phyloP scores from a whole-genome alignment of 1,140 invertebrate species.

The Drosophila gunungcola region DNA sequence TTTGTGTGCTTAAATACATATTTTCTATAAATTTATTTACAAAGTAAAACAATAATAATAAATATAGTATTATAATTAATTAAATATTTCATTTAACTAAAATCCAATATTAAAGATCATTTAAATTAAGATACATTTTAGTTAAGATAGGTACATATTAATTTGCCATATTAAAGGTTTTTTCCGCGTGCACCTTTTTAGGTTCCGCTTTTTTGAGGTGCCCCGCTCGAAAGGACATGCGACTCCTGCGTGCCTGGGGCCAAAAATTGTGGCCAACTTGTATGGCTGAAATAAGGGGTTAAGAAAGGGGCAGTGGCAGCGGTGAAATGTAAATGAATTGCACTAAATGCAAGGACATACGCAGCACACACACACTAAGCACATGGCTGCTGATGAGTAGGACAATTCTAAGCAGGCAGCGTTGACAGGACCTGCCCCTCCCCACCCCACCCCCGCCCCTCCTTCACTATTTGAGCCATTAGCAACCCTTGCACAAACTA shows the following conservation, averaged over 20 bases:
- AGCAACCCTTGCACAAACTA: conserved; percentile 68
- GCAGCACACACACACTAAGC: conserved; percentile 51
- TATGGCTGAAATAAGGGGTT: conserved; percentile 6
- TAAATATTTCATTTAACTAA: too few species aligned
- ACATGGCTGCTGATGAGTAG: conserved; percentile 34
- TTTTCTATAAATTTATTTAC: too few species aligned
- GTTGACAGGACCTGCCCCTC: conserved; percentile 50
- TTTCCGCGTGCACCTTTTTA: conserved; percentile 15
- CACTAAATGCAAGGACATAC: conserved; percentile 80
- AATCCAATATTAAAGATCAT: background rate
- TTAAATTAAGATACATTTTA: too few species aligned
- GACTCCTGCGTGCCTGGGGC: conserved; percentile 43
- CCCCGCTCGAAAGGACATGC: conserved; percentile 67
- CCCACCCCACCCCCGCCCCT: background rate
- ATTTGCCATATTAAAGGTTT: background rate
- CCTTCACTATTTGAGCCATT: conserved; percentile 26
- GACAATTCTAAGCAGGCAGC: conserved; percentile 54
- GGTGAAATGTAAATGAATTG: conserved; percentile 82
- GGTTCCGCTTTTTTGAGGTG: conserved; percentile 50
- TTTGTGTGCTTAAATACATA: too few species aligned
- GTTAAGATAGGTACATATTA: too few species aligned
- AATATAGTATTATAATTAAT: too few species aligned
- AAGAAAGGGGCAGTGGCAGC: conserved; percentile 38
- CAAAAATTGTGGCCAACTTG: conserved; percentile 42
- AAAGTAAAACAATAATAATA: too few species aligned